Percentiles rank a stretch among this genome's conserved stretches.
These are phyloP conservation scores for Poecilus cupreus DNA, from an alignment of 2,888 invertebrate genomes.

Conservation along the genomic window DNA sequence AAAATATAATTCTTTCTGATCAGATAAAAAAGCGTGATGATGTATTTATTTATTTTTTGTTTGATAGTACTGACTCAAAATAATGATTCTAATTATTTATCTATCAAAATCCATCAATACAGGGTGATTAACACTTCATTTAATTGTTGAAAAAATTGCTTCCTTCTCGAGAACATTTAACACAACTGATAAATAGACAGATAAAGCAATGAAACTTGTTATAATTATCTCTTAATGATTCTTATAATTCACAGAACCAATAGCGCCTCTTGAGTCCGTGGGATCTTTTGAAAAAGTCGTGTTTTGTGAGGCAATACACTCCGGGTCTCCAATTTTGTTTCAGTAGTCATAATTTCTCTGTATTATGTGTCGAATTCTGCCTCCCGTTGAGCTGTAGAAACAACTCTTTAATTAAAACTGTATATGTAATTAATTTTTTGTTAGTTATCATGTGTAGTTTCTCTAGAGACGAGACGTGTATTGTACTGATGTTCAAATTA, in stretches of 20 bases:
- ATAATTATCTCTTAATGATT: conserved; percentile 54
- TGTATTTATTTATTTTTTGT: too few relatives aligned
- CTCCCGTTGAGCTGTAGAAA: conserved; percentile 48
- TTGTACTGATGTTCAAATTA: conserved; percentile 56
- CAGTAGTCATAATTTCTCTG: conserved; percentile 57
- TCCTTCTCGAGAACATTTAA: conserved; percentile 13
- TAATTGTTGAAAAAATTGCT: conserved; percentile 41
- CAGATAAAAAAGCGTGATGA: background rate
- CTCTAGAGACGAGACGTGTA: conserved; percentile 49
- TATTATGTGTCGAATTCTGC: conserved; percentile 55
- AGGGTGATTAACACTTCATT: conserved; percentile 28
- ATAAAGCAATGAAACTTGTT: conserved; percentile 40
- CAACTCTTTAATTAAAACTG: conserved; percentile 59
- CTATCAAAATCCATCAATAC: conserved; percentile 37
- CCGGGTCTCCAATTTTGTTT: conserved; percentile 26
- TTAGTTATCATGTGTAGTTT: conserved; percentile 49
- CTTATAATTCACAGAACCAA: conserved; percentile 20
- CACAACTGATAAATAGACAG: conserved; percentile 14
- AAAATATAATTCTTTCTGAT: too few relatives aligned
- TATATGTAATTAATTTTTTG: conserved; percentile 59
- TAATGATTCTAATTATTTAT: conserved; percentile 28
- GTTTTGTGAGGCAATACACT: conserved; percentile 25
- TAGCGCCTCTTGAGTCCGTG: conserved; percentile 5
- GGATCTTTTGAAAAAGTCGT: conserved; percentile 38
- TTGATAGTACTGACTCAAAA: background rate